Evolutionary conservation across 2,113 vertebrate genomes (phyloP).

Genomic region (Tiliqua scincoides): DNA sequence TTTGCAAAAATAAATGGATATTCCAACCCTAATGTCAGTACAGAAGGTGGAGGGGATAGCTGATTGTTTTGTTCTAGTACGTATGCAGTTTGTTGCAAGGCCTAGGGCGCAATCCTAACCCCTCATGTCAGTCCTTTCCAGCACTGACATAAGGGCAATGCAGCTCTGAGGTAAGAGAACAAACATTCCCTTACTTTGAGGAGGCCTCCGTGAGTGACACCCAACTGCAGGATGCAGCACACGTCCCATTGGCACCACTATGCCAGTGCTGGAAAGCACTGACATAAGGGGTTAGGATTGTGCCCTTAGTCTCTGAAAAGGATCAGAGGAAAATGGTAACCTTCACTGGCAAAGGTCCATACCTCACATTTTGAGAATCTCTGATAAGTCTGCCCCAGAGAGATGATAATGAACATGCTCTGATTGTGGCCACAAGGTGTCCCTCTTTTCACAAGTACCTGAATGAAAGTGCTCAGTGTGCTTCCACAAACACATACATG

Average conservation of each 20-base stretch:
- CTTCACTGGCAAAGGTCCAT: neutral
- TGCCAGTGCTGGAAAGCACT: too few species aligned
- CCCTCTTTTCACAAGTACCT: conserved; percentile 51
- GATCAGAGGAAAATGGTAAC: conserved; percentile 7
- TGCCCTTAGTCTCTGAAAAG: too few species aligned
- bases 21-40: neutral
- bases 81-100: neutral
- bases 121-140: too few species aligned
- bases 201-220: too few species aligned
- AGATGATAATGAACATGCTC: conserved; percentile 16
- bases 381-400: neutral
- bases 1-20: neutral
- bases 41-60: neutral
- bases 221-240: too few species aligned
- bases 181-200: too few species aligned
- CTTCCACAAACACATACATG: neutral
- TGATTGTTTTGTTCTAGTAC: neutral
- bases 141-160: too few species aligned
- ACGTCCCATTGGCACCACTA: too few species aligned
- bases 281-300: too few species aligned
- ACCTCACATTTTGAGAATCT: neutral
- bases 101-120: too few species aligned
- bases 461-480: neutral
- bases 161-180: too few species aligned
- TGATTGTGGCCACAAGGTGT: conserved; percentile 13